A percentile compares a stretch with the other conserved stretches of the same genome.
phyloP scores from a whole-genome alignment of 2,113 vertebrate species.

The Phoxinus phoxinus region DNA sequence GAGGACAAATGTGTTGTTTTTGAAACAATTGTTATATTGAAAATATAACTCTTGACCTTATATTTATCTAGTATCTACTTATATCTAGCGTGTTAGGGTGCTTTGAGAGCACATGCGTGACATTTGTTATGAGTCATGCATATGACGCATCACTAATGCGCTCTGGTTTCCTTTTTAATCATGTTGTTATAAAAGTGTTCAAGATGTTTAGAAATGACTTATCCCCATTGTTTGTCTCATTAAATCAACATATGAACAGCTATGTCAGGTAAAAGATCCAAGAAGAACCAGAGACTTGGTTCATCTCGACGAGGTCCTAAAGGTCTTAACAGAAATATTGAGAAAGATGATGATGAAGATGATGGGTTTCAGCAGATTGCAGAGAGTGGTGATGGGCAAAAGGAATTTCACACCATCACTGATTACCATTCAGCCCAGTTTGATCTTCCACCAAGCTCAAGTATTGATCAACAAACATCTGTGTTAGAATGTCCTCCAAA shows the following conservation, averaged over 20 bases:
- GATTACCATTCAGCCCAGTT: constrained; percentile 21
- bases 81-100: too few relatives aligned
- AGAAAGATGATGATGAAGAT: constrained; percentile 49
- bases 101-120: background rate
- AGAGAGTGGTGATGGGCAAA: background rate
- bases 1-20: background rate
- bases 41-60: background rate
- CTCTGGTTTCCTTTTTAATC: constrained; percentile 25
- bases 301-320: constrained; percentile 68
- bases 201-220: constrained; percentile 18
- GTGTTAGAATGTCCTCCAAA: background rate
- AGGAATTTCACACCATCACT: background rate
- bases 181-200: constrained; percentile 17
- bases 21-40: background rate
- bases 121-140: constrained; percentile 46
- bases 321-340: constrained; percentile 38
- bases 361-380: background rate
- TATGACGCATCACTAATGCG: background rate
- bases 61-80: background rate
- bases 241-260: constrained; percentile 67
- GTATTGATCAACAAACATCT: constrained; percentile 5
- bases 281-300: constrained; percentile 78
- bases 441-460: background rate
- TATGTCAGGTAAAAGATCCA: constrained; percentile 63
- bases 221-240: constrained; percentile 54